Base-by-base conservation (phyloP, 2,888 invertebrate species). In the Scaptodrosophila latifasciaeformis region DNA sequence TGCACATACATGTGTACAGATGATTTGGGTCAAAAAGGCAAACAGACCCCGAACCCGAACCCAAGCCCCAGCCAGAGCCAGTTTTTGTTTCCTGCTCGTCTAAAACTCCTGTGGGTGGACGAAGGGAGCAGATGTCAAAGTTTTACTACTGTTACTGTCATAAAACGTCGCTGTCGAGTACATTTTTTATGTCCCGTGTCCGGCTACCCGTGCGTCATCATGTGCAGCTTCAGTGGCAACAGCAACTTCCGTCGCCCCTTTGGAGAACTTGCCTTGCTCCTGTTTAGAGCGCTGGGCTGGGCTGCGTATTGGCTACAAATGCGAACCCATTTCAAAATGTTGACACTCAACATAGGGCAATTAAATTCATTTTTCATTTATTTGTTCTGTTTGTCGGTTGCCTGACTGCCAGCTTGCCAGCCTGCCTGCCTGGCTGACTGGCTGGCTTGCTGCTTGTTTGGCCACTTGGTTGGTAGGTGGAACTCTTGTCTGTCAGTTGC, bases 321-420 rank as follows among this genome's bases (percentile, higher is more conserved):
- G 54, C 59, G 75, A 67, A 76, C 75, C 75, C 75, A 76, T 76
- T 76, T 76, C 75, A 76, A 78, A 75, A 72, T 63, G 79, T 76
- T 76, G 75, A 76, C 75, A 76, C 75, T 66, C 68, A 70, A 72
- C 75, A 78, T 72, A 76, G 72, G 75, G 79, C 75, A 76, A 76
- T 76, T 76, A 78, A 78, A 78, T 78, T 76, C 75, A 76, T 75
- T 75, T 78, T 71, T 75, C 75, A 75, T 78, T 75, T 70, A 68
- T 67, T 71, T 69, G 49, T 35, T 55, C 27, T 18, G 21, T 21
- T 18, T 21, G 10, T 49, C 6, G 40, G 43, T 42, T 35, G 6
- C 10, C 29, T 34, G 37, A 17, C 24, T 49, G 42, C n/a, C n/a
- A n/a, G n/a, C n/a, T n/a, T n/a, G n/a, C n/a, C n/a, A n/a, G n/a